These are phyloP conservation scores for Myotis lucifugus DNA, from an alignment of 2,113 vertebrate species.

Conservation along the genomic window DNA sequence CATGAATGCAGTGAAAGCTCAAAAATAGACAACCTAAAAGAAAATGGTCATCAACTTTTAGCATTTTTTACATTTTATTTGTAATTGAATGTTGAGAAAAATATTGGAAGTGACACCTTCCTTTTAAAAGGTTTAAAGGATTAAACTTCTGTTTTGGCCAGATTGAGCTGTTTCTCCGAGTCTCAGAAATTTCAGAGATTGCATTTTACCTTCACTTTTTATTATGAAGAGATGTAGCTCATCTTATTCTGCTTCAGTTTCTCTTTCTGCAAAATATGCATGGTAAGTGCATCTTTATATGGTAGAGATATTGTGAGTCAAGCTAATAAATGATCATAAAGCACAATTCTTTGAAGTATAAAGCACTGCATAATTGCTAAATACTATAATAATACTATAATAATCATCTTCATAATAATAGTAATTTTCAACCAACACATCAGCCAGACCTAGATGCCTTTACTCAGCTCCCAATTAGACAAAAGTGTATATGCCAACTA, in stretches of 20 bases:
- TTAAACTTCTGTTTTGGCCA: neutral
- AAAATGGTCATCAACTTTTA: neutral
- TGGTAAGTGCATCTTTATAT: conserved; percentile 59
- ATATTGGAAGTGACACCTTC: neutral
- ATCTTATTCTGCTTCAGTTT: conserved; percentile 42
- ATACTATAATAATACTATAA: conserved; percentile 79
- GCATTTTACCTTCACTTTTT: neutral
- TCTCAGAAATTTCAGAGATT: neutral
- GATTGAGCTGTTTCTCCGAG: neutral
- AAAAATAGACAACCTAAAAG: conserved; percentile 1
- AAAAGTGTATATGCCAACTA: conserved; percentile 57
- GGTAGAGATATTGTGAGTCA: conserved; percentile 63
- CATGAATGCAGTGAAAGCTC: neutral
- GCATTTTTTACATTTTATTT: conserved; percentile 30
- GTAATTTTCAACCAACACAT: conserved; percentile 77
- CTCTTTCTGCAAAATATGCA: conserved; percentile 60
- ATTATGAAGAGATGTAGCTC: neutral
- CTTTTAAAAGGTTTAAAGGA: conserved; percentile 36
- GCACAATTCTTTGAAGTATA: conserved; percentile 78
- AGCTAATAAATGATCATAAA: conserved; percentile 77
- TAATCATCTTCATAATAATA: conserved; percentile 76
- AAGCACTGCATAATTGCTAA: conserved; percentile 79
- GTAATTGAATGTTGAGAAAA: conserved; percentile 44
- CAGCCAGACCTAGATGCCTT: conserved; percentile 67
- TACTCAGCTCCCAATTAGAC: conserved; percentile 72